Base-by-base conservation (phyloP, 2,113 vertebrate species). In the Neotragus pygmaeus region DNA sequence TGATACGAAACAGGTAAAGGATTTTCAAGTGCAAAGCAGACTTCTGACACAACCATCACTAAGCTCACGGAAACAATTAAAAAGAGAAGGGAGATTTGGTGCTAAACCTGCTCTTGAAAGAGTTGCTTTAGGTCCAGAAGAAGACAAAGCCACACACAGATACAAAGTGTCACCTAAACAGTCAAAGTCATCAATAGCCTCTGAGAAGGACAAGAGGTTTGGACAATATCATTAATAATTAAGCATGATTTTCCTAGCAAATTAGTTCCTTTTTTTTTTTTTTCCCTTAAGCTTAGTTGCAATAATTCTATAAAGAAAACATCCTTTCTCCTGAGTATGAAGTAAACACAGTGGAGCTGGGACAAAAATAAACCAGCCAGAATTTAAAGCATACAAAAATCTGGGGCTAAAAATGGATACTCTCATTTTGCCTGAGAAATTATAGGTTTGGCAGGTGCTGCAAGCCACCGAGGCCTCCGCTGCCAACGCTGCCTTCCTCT, bases 371-470 rank as follows among this genome's bases (percentile, higher is more conserved):
- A 96, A 93, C 51, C 75, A 47, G 55, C n/a, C 70, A 95, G 49
- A 95, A 77, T 80, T 27, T 19, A 90, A 95, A 93, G 47, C 66
- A 90, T 5, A 19, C 53, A 64, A 30, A n/a, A 81, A 14, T 36
- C 36, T 28, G 33, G 73, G 21, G 87, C 94, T 97, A 96, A 94
- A 97, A 95, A 93, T 1, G 39, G 78, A 94, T 55, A 57, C 66
- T 78, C 51, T 94, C 47, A 93, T 98, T 94, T 70, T 49, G 78
- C 87, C 45, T 49, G 60, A 12, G 73, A 95, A 98, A 98, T 98
- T 96, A 98, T 91, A 97, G 94, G 75, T 97, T 90, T 95, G 7
- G 86, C 83, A 98, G 95, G 96, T 96, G 96, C 95, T 91, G 2
- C 0, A 14, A 86, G 89, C 45, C 94, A 75, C 92, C 36, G 39